Base-by-base conservation (phyloP, 2,888 invertebrate species). In the Drosophila mimetica region DNA sequence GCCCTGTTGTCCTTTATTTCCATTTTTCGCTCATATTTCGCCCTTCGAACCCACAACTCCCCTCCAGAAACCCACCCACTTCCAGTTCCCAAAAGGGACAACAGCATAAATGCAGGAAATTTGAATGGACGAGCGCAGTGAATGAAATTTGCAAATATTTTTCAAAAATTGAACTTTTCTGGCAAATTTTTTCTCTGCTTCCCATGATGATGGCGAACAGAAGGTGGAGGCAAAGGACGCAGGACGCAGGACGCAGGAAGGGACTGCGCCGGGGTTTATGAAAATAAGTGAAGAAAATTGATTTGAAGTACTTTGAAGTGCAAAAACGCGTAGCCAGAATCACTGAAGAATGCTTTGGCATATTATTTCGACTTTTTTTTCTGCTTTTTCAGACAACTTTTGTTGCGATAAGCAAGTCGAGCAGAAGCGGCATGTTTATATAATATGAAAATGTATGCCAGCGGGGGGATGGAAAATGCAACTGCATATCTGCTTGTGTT, bases 61-160 rank as follows among this genome's bases (percentile, higher is more conserved):
- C 37, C 46, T 16, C 30, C 63, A 42, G 36, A 52, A 46, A 37
- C 51, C 51, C 25, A 30, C 44, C 60, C 66, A 60, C 53, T 61
- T 72, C 32, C 37, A 39, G 37, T 55, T 59, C 48, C 76, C 86
- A 70, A 55, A 71, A 86, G 79, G 88, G 86, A 88, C 88, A 86
- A 71, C 76, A 77, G 54, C 76, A 74, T 85, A 86, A 88, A 88
- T 81, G 86, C 88, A 86, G 89, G 88, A 86, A 86, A 86, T 86
- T 88, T 86, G 82, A 89, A 87, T 88, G 89, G 88, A 89, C 89
- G 87, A 89, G 82, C 80, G 87, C 80, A 85, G 87, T 86, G 87
- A 88, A 88, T 88, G 81, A 88, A 86, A 89, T 89, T 88, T 89
- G 87, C 89, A 89, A 89, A 87, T 86, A 88, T 89, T 83, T 88